Percentiles rank a stretch among this genome's conserved stretches.
Evolutionary conservation across 64 coral and sea anemone species (phyloP).

Genomic region (Montipora sp.): DNA sequence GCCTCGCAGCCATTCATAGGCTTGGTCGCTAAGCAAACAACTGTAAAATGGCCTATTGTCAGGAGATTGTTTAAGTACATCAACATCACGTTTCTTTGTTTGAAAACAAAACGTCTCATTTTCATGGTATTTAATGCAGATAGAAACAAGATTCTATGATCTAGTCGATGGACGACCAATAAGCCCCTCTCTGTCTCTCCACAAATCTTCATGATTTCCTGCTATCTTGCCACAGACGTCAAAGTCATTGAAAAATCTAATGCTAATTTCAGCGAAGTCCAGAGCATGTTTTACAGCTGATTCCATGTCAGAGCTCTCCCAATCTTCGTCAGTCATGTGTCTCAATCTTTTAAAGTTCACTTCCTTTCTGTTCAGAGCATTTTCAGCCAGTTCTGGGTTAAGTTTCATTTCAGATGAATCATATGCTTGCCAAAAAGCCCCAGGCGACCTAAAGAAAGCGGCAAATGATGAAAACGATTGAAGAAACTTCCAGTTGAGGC

Average conservation of each 20-base stretch:
- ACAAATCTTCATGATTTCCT: no score
- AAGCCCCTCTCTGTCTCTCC: no score
- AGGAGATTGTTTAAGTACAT: no score
- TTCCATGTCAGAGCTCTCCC: constrained; percentile 31
- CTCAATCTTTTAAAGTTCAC: constrained; percentile 39
- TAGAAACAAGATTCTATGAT: no score
- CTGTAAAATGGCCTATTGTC: no score
- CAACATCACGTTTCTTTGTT: no score
- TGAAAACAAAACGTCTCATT: no score
- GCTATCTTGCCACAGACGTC: neutral
- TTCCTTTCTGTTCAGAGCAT: constrained; percentile 33
- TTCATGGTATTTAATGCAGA: no score
- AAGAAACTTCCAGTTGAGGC: neutral
- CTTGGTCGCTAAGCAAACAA: no score
- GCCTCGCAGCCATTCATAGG: no score
- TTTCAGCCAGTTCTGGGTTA: constrained; percentile 47
- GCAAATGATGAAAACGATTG: neutral
- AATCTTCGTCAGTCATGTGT: neutral
- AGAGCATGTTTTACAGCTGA: constrained; percentile 11
- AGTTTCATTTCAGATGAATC: constrained; percentile 54
- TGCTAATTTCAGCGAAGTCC: constrained; percentile 50
- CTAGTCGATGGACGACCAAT: no score
- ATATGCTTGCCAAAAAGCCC: constrained; percentile 66
- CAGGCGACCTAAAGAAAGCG: constrained; percentile 44
- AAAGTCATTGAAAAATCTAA: constrained; percentile 7